Conservation (phyloP, 37 sponge, comb jelly and placozoan genomes). For the Cliona cf. orientalis region DNA sequence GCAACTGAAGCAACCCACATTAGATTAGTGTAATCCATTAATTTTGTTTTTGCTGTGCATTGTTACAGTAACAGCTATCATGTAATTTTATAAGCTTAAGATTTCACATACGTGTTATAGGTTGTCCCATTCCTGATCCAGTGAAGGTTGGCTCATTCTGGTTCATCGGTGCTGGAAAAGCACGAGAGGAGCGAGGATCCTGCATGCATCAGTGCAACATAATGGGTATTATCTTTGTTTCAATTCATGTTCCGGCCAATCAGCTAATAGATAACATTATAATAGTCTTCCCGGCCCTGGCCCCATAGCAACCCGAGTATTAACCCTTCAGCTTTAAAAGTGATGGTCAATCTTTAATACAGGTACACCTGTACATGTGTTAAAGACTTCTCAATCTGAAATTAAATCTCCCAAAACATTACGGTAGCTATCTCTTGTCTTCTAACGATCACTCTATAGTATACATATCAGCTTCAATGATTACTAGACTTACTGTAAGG, state of each 20-base stretch:
- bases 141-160: neutral
- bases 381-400: too few species aligned
- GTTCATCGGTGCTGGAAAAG: conserved; percentile 25
- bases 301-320: too few species aligned
- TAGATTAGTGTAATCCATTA: too few species aligned
- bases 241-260: neutral
- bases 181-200: conserved; percentile 67
- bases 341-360: too few species aligned
- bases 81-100: neutral
- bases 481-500: conserved; percentile 40
- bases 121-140: neutral
- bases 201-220: conserved; percentile 1
- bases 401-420: too few species aligned
- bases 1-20: too few species aligned
- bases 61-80: neutral
- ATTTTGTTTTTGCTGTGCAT: too few species aligned
- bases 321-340: too few species aligned
- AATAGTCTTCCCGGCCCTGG: too few species aligned
- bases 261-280: neutral
- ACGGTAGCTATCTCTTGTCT: too few species aligned
- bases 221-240: neutral
- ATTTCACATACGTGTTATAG: neutral
- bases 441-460: neutral
- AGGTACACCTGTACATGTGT: too few species aligned
- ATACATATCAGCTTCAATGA: neutral